phyloP scores from a whole-genome alignment of 2,888 invertebrate species.

The Ephialtes manifestator region DNA sequence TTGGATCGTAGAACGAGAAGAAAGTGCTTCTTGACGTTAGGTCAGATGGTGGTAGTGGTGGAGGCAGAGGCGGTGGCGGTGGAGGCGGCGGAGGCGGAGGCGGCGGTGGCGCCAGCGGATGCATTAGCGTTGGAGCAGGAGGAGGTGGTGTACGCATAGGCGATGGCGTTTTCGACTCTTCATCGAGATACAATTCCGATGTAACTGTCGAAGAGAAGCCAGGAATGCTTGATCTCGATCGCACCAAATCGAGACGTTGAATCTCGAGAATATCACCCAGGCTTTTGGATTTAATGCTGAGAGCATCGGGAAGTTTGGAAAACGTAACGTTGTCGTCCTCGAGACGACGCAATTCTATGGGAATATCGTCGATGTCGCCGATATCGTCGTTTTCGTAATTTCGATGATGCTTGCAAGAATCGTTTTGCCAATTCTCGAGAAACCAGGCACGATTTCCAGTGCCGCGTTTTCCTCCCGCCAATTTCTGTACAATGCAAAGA shows the following conservation, averaged over 20 bases:
- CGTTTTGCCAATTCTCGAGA: slow-evolving; percentile 91
- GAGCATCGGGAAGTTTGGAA: slow-evolving; percentile 70
- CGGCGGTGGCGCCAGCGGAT: not conserved
- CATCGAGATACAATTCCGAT: slow-evolving; percentile 77
- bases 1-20: not conserved
- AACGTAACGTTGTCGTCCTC: slow-evolving; percentile 88
- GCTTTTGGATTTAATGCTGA: slow-evolving; percentile 93
- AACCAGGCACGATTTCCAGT: slow-evolving; percentile 91
- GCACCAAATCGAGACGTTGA: slow-evolving; percentile 90
- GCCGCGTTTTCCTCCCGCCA: slow-evolving; percentile 90
- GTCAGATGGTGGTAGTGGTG: not conserved
- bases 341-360: slow-evolving; percentile 94
- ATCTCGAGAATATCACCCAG: slow-evolving; percentile 93
- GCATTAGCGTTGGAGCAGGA: not conserved
- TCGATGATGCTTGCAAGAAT: slow-evolving; percentile 65
- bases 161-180: slow-evolving; percentile 72
- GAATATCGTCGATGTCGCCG: slow-evolving; percentile 91
- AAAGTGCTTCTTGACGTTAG: not conserved
- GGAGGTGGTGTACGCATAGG: slow-evolving; percentile 46
- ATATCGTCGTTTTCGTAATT: slow-evolving; percentile 86
- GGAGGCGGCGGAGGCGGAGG: slow-evolving; percentile 63
- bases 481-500: slow-evolving; percentile 87
- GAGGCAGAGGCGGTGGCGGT: not conserved
- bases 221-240: slow-evolving; percentile 92
- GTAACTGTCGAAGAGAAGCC: slow-evolving; percentile 86